Percentiles rank a stretch among this genome's conserved stretches.
These are phyloP conservation scores for Chaitophorus viminalis DNA, from an alignment of 2,888 invertebrate species.

Conservation along the genomic window DNA sequence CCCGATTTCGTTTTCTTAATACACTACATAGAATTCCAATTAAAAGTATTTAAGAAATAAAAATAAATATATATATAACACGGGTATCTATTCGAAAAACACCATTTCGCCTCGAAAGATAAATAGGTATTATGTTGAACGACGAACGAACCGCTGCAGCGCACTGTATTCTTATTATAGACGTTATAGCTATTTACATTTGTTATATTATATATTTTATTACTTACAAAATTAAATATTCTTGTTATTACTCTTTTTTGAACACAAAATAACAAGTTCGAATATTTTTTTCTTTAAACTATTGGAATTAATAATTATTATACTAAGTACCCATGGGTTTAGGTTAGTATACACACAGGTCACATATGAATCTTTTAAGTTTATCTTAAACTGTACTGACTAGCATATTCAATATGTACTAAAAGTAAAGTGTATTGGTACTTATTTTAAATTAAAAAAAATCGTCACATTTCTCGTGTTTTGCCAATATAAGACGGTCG, in stretches of 20 bases:
- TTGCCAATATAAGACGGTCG: constrained; percentile 77
- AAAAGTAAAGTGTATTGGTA: background rate
- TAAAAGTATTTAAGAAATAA: no score
- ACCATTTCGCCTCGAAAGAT: no score
- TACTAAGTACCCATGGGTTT: background rate
- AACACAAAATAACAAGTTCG: constrained; percentile 24
- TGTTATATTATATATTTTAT: no score
- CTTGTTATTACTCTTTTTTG: background rate
- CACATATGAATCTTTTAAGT: background rate
- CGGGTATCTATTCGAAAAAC: no score
- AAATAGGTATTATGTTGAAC: no score
- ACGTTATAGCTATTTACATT: no score
- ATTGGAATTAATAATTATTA: background rate
- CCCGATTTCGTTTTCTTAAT: no score
- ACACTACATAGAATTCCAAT: no score
- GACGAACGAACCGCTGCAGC: no score
- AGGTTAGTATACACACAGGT: background rate
- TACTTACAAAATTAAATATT: background rate
- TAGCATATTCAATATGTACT: constrained; percentile 27
- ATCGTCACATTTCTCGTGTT: constrained; percentile 73
- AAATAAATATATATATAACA: no score
- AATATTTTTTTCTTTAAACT: no score
- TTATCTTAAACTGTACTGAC: constrained; percentile 42
- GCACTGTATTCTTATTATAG: no score
- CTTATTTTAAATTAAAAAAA: constrained; percentile 25